These are phyloP conservation scores for Prunella himalayana DNA, from an alignment of 2,113 vertebrate genomes.

Conservation along the genomic window DNA sequence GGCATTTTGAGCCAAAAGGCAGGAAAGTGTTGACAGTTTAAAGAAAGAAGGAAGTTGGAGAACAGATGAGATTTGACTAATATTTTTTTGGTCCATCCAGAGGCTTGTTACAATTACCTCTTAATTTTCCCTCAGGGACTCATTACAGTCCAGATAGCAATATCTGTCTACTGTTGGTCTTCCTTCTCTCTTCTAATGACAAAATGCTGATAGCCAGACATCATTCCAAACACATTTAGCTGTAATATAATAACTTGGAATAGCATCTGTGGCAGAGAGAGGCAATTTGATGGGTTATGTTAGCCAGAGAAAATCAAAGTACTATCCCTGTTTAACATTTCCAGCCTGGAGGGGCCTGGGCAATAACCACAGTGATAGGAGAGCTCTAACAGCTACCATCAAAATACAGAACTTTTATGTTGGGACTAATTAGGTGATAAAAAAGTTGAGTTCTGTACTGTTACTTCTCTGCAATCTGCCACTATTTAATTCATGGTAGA, in stretches of 20 bases:
- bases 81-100: slow-evolving; percentile 17
- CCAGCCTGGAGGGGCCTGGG: not conserved
- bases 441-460: not conserved
- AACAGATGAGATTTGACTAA: not conserved
- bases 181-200: slow-evolving; percentile 13
- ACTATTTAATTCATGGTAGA: not conserved
- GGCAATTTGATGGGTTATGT: not conserved
- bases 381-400: not conserved
- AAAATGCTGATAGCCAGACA: slow-evolving; percentile 32
- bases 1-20: slow-evolving; percentile 12
- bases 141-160: slow-evolving; percentile 1
- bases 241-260: slow-evolving; percentile 21
- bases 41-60: slow-evolving; percentile 30
- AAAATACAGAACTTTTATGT: not conserved
- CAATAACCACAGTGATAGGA: not conserved
- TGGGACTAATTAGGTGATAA: not conserved
- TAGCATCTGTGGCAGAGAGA: not conserved
- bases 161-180: slow-evolving; percentile 25
- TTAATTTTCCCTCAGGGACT: slow-evolving; percentile 22
- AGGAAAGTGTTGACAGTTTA: slow-evolving; percentile 48
- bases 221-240: slow-evolving; percentile 13
- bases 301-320: not conserved
- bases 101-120: slow-evolving; percentile 15
- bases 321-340: not conserved
- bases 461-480: not conserved